Evolutionary conservation across 2,797 vertebrate species (phyloP).

Genomic region (Eremophila alpestris): DNA sequence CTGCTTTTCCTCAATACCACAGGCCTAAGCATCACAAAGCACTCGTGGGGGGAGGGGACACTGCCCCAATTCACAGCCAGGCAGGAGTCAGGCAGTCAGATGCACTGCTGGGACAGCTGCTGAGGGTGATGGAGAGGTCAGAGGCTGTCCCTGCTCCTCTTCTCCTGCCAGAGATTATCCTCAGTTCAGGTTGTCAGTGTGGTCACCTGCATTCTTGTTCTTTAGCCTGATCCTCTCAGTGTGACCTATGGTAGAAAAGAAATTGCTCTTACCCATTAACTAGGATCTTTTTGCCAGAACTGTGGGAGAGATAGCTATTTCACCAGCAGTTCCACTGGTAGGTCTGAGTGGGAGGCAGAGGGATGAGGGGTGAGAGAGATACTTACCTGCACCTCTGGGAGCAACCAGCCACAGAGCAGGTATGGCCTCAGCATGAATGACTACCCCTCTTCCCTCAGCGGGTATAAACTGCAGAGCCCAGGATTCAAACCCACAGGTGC

Average conservation of each 20-base stretch:
- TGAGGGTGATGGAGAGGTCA: not conserved
- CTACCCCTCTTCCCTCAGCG: not conserved
- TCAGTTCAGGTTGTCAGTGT: not conserved
- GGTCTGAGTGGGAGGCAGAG: not conserved
- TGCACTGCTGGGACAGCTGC: not conserved
- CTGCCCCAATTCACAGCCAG: not conserved
- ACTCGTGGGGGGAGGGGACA: rapidly evolving
- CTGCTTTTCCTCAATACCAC: not conserved
- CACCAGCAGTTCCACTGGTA: not conserved
- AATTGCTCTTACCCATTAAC: not conserved
- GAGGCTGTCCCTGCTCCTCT: not conserved
- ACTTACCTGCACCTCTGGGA: not conserved
- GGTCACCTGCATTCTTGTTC: not conserved
- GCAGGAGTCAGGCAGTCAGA: not conserved
- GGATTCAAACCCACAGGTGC: not conserved
- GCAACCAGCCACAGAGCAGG: not conserved
- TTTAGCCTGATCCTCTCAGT: not conserved
- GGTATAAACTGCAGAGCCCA: not conserved
- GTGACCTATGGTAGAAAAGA: not conserved
- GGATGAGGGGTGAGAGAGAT: not conserved
- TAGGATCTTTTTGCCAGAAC: not conserved
- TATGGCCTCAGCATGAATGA: not conserved
- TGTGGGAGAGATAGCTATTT: not conserved
- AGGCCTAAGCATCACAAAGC: not conserved
- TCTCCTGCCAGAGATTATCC: not conserved